A percentile compares a stretch with the other conserved stretches of the same genome.
These are phyloP conservation scores for Platyscapa corneri DNA, from an alignment of 1,140 invertebrate genomes.

Conservation along the genomic window DNA sequence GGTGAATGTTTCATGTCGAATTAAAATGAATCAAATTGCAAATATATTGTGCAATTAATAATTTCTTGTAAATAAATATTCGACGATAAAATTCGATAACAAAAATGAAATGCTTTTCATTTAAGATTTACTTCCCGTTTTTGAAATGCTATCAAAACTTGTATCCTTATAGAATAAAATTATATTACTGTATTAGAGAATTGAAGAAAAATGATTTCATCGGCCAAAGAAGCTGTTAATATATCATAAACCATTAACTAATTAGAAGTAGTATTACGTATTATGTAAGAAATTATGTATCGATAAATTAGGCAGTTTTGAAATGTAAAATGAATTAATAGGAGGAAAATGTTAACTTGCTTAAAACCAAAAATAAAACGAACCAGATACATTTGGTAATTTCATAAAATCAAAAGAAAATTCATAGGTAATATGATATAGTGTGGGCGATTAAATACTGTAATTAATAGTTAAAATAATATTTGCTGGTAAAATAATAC, in stretches of 20 bases:
- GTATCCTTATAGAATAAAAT: conserved; percentile 25
- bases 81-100: conserved; percentile 18
- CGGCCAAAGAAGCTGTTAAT: conserved; percentile 18
- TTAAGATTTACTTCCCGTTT: conserved; percentile 17
- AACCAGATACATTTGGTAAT: conserved; percentile 8
- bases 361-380: not conserved
- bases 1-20: conserved; percentile 19
- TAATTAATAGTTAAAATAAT: conserved; percentile 11
- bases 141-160: conserved; percentile 1
- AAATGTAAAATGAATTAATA: conserved; percentile 3
- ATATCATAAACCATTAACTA: conserved; percentile 36
- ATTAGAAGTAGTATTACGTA: conserved; percentile 38
- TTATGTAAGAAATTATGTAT: conserved; percentile 46
- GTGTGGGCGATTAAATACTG: not conserved
- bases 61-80: conserved; percentile 43
- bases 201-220: conserved; percentile 7
- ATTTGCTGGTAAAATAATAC: conserved; percentile 11
- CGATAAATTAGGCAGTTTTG: conserved; percentile 37
- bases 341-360: conserved; percentile 27
- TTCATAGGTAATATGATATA: not conserved
- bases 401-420: conserved; percentile 25
- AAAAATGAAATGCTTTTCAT: conserved; percentile 10
- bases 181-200: conserved; percentile 10
- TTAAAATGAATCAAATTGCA: conserved; percentile 10
- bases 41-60: not conserved